These are phyloP conservation scores for Aurelia coerulea DNA, from an alignment of 30 jellyfish, hydroid and myxozoan species.

Conservation along the genomic window DNA sequence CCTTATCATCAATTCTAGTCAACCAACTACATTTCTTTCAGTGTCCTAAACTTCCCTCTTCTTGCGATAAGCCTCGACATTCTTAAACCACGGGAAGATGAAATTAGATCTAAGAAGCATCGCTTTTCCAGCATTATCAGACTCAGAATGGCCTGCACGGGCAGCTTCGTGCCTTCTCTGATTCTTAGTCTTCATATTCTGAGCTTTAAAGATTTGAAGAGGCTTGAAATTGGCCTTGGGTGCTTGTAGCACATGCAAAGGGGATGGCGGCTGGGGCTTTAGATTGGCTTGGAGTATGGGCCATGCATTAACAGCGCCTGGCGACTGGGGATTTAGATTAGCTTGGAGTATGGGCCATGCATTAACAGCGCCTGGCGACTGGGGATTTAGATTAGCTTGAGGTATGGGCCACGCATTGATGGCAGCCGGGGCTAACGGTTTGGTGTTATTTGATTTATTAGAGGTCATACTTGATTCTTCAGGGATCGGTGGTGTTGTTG, in stretches of 20 bases:
- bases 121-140: conserved; percentile 30
- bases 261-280: not conserved
- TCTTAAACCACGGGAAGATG: conserved; percentile 68
- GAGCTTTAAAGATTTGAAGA: conserved; percentile 6
- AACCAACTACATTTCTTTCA: no score
- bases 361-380: not conserved
- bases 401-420: conserved; percentile 21
- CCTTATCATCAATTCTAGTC: no score
- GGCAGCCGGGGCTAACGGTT: not conserved
- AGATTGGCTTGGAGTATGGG: not conserved
- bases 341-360: conserved; percentile 20
- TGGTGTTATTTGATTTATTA: conserved; percentile 34
- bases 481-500: conserved; percentile 66
- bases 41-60: conserved; percentile 9
- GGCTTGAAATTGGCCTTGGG: not conserved
- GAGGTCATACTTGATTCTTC: conserved; percentile 73
- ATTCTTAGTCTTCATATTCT: conserved; percentile 19
- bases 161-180: conserved; percentile 5
- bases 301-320: not conserved
- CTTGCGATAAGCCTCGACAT: conserved; percentile 58
- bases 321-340: no score
- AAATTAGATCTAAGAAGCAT: conserved; percentile 59
- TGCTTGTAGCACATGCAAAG: not conserved
- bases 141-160: conserved; percentile 13
- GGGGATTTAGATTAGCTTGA: not conserved